Evolutionary conservation across 1,140 invertebrate species (phyloP).

Genomic region (Trachelipus rathkii): DNA sequence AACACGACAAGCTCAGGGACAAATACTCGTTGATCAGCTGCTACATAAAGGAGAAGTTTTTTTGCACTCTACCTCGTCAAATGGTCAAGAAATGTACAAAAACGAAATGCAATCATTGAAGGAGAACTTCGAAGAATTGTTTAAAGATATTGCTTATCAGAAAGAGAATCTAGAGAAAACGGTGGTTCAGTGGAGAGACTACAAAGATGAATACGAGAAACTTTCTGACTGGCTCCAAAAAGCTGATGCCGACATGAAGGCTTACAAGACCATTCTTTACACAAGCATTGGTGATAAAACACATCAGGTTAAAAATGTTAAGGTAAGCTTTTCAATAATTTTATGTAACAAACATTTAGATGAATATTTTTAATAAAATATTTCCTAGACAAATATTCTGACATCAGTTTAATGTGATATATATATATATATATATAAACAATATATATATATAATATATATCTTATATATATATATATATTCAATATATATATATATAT

Average conservation of each 20-base stretch:
- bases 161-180: conserved; percentile 77
- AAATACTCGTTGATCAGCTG: conserved; percentile 77
- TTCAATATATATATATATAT: too few species aligned
- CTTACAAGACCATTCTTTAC: conserved; percentile 77
- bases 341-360: too few species aligned
- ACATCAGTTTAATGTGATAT: too few species aligned
- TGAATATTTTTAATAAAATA: too few species aligned
- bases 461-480: too few species aligned
- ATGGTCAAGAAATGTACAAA: conserved; percentile 72
- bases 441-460: too few species aligned
- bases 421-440: too few species aligned
- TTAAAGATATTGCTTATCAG: conserved; percentile 77
- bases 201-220: conserved; percentile 86
- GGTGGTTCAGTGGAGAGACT: conserved; percentile 77
- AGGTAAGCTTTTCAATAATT: conserved; percentile 18
- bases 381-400: too few species aligned
- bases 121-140: conserved; percentile 77
- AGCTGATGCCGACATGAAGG: conserved; percentile 84
- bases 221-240: conserved; percentile 90
- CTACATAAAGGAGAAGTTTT: conserved; percentile 79
- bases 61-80: conserved; percentile 70
- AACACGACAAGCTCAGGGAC: conserved; percentile 85
- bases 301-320: conserved; percentile 63
- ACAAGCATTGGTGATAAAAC: conserved; percentile 77
- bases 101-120: conserved; percentile 77